Base-by-base conservation (phyloP, 2,113 vertebrate genomes). In the Mesoclemmys tuberculata region DNA sequence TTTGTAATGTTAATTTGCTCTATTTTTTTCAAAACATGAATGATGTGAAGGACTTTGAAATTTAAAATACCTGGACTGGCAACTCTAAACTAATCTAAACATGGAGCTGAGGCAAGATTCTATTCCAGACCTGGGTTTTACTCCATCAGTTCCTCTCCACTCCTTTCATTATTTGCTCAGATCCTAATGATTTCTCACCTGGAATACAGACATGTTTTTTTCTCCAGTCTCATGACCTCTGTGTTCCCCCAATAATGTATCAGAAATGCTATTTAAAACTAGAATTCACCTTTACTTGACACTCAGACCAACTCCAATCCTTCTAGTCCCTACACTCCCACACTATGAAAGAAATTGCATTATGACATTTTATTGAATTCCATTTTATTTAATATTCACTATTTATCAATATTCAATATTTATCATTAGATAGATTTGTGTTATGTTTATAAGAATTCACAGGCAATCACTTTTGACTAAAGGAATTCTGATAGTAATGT, bases 281-380 rank as follows among this genome's bases (percentile, higher is more conserved):
- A 79, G 12, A 83, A 75, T 41, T 24, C 48, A 54, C 22, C 1
- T 16, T 41, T 38, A 7, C 2, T 68, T 92, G 88, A 44, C 92
- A 8, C 35, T 86, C 13, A 35, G 85, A 51, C 21, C 27, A 48
- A 90, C 5, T 29, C 18, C 85, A 29, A n/a, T 78, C 6, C 5
- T 84, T 55, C 31, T 35, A 64, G 35, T 64, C 61, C 61, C 14
- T 31, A 19, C 16, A 64, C 31, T 64, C 61, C 61, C 16, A 64
- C 35, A 18, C 6, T 64, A 35, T 35, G 44, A 27, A 26, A 56
- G 2, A 87, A 3, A 48, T 21, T 29, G 1, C 6, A 38, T 6
- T 56, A 54, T 87, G 88, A 88, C 84, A 61, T 95, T 82, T 77
- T 91, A 84, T 52, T 80, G 10, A 77, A 80, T 94, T 92, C 55